Conservation (phyloP, 2,888 invertebrate genomes). For the Pheosia tremula region DNA sequence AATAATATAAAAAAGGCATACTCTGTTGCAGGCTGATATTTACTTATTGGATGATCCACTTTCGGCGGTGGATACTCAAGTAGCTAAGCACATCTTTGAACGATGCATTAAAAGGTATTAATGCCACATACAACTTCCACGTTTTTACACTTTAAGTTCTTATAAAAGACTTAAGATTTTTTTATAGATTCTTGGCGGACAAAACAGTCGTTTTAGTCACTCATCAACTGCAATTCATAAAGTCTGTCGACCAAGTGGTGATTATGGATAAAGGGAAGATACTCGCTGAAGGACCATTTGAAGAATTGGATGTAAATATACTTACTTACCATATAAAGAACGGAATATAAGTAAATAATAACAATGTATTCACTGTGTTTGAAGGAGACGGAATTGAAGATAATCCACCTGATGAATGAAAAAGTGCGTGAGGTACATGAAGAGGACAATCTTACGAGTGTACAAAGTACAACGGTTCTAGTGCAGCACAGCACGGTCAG, state of each 20-base stretch:
- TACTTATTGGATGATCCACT: slow-evolving; percentile 91
- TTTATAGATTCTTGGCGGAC: slow-evolving; percentile 79
- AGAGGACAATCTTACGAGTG: slow-evolving; percentile 44
- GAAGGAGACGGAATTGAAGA: slow-evolving; percentile 63
- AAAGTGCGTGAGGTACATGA: slow-evolving; percentile 65
- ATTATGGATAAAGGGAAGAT: slow-evolving; percentile 73
- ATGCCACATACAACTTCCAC: neutral
- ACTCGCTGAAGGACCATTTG: slow-evolving; percentile 65
- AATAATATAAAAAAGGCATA: neutral
- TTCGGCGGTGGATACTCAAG: slow-evolving; percentile 89
- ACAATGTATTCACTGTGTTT: slow-evolving; percentile 9
- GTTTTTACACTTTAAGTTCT: neutral
- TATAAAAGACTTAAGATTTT: neutral
- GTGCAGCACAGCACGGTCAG: slow-evolving; percentile 59
- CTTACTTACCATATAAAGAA: neutral
- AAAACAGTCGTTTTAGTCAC: slow-evolving; percentile 91
- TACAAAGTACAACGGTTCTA: slow-evolving; percentile 44
- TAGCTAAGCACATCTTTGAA: slow-evolving; percentile 88
- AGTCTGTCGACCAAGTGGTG: slow-evolving; percentile 85
- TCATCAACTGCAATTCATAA: slow-evolving; percentile 93
- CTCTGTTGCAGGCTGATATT: slow-evolving; percentile 85
- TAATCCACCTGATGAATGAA: slow-evolving; percentile 70
- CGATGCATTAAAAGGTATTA: slow-evolving; percentile 84
- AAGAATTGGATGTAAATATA: slow-evolving; percentile 63
- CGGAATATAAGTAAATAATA: slow-evolving; percentile 1